These are phyloP conservation scores for Chloropsis cyanopogon DNA, from an alignment of 2,113 vertebrate species.

Conservation along the genomic window DNA sequence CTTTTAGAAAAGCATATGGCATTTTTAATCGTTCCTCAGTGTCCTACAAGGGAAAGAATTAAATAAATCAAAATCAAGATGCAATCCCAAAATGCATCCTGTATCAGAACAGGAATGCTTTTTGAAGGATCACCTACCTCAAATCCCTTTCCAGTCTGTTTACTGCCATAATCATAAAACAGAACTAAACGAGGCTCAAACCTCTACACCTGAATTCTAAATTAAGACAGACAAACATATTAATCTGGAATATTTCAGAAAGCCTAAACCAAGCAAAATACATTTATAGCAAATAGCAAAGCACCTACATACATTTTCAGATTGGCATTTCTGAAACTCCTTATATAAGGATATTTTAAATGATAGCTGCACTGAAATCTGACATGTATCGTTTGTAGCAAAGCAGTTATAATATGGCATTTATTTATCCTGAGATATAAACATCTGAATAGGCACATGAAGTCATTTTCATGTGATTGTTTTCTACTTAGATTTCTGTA, in stretches of 20 bases:
- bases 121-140: neutral
- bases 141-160: neutral
- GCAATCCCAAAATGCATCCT: neutral
- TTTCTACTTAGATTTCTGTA: neutral
- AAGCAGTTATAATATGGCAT: rapidly evolving
- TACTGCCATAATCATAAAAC: neutral
- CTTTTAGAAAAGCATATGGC: neutral
- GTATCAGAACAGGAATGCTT: neutral
- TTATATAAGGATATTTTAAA: neutral
- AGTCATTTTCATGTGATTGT: neutral
- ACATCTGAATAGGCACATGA: neutral
- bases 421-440: neutral
- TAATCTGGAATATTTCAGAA: neutral
- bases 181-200: neutral
- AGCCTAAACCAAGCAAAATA: neutral
- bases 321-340: neutral
- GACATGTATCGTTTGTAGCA: neutral
- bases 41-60: neutral
- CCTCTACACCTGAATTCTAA: neutral
- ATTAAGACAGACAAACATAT: neutral
- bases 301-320: neutral
- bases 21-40: neutral
- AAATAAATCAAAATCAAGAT: neutral
- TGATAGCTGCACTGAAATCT: neutral
- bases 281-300: too few species aligned